Evolutionary conservation across 2,113 vertebrate species (phyloP).

Genomic region (Zosterops japonicus): DNA sequence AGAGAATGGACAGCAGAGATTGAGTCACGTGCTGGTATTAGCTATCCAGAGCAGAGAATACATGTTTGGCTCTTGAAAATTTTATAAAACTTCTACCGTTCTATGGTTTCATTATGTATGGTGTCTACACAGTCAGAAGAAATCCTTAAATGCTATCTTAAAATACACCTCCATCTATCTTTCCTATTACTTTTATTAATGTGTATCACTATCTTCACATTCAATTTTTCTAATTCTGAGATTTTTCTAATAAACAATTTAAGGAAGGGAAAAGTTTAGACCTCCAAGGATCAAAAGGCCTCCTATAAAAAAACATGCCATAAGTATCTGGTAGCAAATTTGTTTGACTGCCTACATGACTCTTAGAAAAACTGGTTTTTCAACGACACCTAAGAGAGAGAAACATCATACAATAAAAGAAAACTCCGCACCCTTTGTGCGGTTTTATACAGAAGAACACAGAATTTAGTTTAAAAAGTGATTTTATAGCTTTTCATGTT

Average conservation of each 20-base stretch:
- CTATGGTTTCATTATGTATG: neutral
- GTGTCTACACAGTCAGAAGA: neutral
- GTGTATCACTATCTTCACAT: neutral
- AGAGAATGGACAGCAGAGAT: neutral
- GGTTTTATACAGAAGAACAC: neutral
- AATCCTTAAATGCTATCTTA: neutral
- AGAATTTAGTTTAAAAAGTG: neutral
- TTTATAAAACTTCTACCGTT: neutral
- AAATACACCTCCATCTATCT: neutral
- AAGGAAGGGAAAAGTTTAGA: neutral
- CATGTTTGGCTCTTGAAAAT: neutral
- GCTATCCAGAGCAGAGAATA: neutral
- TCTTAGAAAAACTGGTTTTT: neutral
- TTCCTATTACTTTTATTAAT: neutral
- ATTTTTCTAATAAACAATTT: neutral
- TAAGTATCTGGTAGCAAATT: neutral
- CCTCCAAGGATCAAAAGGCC: neutral
- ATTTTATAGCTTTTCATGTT: neutral
- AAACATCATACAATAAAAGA: neutral
- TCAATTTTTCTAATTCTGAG: neutral
- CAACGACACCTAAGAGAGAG: neutral
- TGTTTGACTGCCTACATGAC: neutral
- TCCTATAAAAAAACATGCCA: neutral
- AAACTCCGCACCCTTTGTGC: neutral
- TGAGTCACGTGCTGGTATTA: rapidly evolving